phyloP scores from a whole-genome alignment of 2,113 vertebrate species.

The Lagopus muta region DNA sequence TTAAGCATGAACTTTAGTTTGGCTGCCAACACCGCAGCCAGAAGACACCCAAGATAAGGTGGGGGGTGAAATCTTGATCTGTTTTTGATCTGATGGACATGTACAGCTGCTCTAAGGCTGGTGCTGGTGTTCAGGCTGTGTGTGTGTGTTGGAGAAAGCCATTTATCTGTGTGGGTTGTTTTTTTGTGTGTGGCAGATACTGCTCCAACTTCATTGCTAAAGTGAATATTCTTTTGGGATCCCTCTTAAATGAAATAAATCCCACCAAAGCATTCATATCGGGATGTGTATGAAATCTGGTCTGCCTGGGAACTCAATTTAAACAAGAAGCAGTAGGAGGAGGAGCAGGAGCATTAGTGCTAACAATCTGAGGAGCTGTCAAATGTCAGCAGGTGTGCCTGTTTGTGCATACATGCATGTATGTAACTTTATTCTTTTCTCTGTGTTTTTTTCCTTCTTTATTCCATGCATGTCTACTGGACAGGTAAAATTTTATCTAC shows the following conservation, averaged over 20 bases:
- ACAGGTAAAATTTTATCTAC: background rate
- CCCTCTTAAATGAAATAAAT: conserved; percentile 50
- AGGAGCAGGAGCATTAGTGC: fast-evolving
- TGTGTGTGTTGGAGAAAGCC: background rate
- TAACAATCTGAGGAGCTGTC: background rate
- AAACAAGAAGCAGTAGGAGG: background rate
- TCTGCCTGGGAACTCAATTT: background rate
- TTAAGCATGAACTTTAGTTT: conserved; percentile 39
- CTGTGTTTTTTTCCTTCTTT: background rate
- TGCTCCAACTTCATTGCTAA: conserved; percentile 52
- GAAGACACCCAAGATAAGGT: conserved; percentile 40
- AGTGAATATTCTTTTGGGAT: conserved; percentile 50
- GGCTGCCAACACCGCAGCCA: conserved; percentile 40
- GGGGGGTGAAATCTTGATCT: conserved; percentile 39
- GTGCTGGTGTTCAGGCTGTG: background rate
- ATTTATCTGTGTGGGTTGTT: background rate
- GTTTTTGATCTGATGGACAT: conserved; percentile 50
- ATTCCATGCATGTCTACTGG: background rate
- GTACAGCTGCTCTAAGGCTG: conserved; percentile 64
- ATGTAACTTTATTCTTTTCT: background rate
- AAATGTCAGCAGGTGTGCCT: background rate
- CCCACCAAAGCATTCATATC: conserved; percentile 42
- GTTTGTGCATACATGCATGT: background rate
- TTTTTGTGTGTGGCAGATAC: background rate
- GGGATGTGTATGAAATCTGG: background rate